Base-by-base conservation (phyloP, 2,113 vertebrate genomes). In the Nesospiza acunhae region DNA sequence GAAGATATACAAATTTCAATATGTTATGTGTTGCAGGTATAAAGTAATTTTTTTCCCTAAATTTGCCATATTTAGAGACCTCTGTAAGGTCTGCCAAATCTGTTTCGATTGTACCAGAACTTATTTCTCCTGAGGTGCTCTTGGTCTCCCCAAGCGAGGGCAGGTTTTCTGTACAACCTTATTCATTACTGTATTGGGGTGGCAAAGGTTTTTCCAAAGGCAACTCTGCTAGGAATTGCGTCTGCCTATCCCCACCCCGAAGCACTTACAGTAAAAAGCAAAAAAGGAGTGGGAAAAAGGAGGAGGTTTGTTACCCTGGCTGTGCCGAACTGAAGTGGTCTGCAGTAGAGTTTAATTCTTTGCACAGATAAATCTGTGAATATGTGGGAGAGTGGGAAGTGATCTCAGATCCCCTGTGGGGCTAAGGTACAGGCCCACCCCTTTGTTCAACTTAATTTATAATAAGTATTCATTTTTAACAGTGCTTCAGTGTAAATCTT, bases 151-250 rank as follows among this genome's bases (percentile, higher is more conserved):
- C 30, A 19, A 10, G 39, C 1, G 4, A 30, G 20, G 31, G 17
- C 44, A 69, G 31, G 6, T 56, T 46, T 72, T 20, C 30, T 75
- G 18, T 6, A 2, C 14, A 3, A 7, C 23, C 31, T 21, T 20
- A 15, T 30, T 41, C 5, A 9, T 49, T 18, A 8, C 2, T 39
- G 0, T 5, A 9, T 7, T n/a, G 27, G 18, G 11, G 22, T 13
- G 37, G 44, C 18, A 39, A 59, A 23, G 44, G 11, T 23, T 15
- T 47, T 58, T 42, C 31, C 27, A 15, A 16, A 60, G 27, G 6
- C 26, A 52, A 0, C 41, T 64, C 42, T 68, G 30, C 35, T 37
- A 6, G 35, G 26, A 58, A 1, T 26, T 26, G 8, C 52, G 10
- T n/a, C 5, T 55, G 33, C 2, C 2, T 16, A 3, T 82, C 63